These are phyloP conservation scores for Pipistrellus nathusii DNA, from an alignment of 2,797 vertebrate genomes.

Conservation along the genomic window DNA sequence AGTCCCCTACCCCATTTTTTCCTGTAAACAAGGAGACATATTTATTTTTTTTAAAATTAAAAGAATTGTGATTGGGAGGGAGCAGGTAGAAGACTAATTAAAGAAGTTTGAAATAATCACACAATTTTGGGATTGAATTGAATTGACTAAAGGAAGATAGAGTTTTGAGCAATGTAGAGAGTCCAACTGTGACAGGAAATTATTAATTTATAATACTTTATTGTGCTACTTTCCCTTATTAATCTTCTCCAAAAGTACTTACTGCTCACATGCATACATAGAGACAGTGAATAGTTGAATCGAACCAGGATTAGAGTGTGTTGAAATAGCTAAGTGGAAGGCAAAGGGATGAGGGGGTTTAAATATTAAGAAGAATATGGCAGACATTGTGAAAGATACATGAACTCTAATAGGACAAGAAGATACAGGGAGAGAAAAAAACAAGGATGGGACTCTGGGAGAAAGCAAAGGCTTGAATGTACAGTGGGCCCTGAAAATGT, in stretches of 20 bases:
- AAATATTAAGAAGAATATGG: neutral
- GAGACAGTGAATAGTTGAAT: neutral
- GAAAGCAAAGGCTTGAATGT: neutral
- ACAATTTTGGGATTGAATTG: neutral
- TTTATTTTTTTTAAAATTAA: neutral
- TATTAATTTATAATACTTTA: neutral
- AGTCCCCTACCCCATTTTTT: neutral
- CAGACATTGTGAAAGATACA: neutral
- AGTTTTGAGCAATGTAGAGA: neutral
- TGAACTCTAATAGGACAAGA: neutral
- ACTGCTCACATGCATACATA: neutral
- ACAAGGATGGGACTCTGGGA: neutral
- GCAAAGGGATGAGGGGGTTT: neutral
- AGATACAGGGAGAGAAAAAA: neutral
- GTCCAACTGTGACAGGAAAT: neutral
- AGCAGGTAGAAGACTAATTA: neutral
- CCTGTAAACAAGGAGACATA: neutral
- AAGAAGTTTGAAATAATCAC: neutral
- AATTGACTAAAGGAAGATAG: neutral
- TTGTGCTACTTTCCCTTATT: neutral
- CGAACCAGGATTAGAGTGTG: neutral
- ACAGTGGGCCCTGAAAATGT: neutral
- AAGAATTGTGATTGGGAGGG: neutral
- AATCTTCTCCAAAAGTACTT: neutral
- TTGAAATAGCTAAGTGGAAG: neutral